A percentile compares a stretch with the other conserved stretches of the same genome.
phyloP scores from a whole-genome alignment of 2,888 invertebrate species.

The Plebejus melissa region DNA sequence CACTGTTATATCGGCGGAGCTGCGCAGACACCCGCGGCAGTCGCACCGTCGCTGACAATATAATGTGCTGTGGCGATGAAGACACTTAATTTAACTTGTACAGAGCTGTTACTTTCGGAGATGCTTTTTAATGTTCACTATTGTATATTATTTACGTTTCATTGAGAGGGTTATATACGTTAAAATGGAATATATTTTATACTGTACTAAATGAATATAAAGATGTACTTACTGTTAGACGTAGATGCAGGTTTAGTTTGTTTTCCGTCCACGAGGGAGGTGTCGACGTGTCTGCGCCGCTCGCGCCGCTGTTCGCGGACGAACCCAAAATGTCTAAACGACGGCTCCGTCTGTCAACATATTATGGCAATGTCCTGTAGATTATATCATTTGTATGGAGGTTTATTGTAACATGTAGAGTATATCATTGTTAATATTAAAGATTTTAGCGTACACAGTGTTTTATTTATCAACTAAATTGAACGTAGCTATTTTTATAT shows the following conservation, averaged over 20 bases:
- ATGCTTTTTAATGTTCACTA: not conserved
- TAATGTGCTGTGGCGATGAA: not conserved
- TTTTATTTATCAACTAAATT: constrained; percentile 45
- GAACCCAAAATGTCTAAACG: constrained; percentile 35
- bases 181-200: constrained; percentile 15
- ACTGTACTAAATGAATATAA: constrained; percentile 4
- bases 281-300: constrained; percentile 32
- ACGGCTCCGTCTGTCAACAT: constrained; percentile 39
- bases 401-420: constrained; percentile 72
- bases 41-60: not conserved
- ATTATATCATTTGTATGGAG: constrained; percentile 59
- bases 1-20: constrained; percentile 9
- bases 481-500: not conserved
- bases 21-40: constrained; percentile 9
- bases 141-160: constrained; percentile 17
- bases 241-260: constrained; percentile 20
- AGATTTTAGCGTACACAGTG: constrained; percentile 69
- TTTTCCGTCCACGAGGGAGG: constrained; percentile 22
- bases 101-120: constrained; percentile 8
- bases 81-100: constrained; percentile 19
- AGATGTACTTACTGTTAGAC: constrained; percentile 22
- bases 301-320: constrained; percentile 33
- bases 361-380: constrained; percentile 43
- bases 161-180: constrained; percentile 12
- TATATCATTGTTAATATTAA: constrained; percentile 78